Evolutionary conservation across 2,113 vertebrate species (phyloP).

Genomic region (Phoxinus phoxinus): DNA sequence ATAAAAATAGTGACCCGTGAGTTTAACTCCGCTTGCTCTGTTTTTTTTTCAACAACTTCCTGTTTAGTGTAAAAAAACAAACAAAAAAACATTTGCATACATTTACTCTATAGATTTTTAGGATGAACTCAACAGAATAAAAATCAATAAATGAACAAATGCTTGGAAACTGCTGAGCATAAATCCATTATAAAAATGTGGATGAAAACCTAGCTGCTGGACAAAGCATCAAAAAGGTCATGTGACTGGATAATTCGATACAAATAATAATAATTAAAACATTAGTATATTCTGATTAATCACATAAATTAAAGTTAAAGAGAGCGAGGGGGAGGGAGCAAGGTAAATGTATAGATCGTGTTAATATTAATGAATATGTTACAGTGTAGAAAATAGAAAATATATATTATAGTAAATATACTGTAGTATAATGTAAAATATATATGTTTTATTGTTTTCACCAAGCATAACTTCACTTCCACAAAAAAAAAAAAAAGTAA

Average conservation of each 20-base stretch:
- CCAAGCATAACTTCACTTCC: too few species aligned
- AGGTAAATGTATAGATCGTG: neutral
- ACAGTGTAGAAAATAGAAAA: neutral
- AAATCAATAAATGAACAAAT: neutral
- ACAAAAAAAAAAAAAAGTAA: too few species aligned
- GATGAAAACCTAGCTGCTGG: neutral
- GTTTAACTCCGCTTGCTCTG: neutral
- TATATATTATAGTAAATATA: neutral
- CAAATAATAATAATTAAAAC: neutral
- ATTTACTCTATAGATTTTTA: neutral
- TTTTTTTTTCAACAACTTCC: neutral
- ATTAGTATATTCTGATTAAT: neutral
- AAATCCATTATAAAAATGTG: neutral
- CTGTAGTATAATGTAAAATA: neutral
- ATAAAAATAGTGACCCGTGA: neutral
- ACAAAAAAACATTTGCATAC: neutral
- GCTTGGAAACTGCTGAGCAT: neutral
- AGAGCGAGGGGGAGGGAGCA: neutral
- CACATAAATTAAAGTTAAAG: neutral
- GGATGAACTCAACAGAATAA: neutral
- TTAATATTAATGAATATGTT: neutral
- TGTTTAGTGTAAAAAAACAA: neutral
- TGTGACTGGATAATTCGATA: neutral
- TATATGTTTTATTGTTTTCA: neutral
- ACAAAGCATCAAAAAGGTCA: neutral